Conservation (phyloP, 1,140 invertebrate genomes). For the Drosophila sproati region DNA sequence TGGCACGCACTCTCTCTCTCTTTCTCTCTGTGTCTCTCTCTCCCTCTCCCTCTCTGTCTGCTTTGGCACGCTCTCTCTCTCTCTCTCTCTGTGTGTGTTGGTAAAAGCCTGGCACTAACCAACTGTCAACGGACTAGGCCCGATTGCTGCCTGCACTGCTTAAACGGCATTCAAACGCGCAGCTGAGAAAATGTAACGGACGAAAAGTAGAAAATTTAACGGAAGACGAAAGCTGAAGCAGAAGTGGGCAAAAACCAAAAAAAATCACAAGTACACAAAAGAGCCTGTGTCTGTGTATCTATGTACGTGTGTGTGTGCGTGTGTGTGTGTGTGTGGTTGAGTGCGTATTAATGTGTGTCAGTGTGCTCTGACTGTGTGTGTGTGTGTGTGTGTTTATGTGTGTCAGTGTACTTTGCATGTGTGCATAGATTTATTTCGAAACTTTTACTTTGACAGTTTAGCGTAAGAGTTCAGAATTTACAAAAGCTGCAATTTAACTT, state of each 20-base stretch:
- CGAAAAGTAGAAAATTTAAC: conserved; percentile 52
- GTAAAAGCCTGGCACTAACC: conserved; percentile 14
- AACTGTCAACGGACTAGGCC: conserved; percentile 43
- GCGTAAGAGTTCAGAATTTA: not conserved
- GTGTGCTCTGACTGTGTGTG: conserved; percentile 11
- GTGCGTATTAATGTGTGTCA: conserved; percentile 33
- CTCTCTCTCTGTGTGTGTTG: not conserved
- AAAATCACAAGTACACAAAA: conserved; percentile 56
- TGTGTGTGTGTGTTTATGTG: conserved; percentile 31
- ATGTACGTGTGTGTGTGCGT: conserved; percentile 26
- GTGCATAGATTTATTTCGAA: conserved; percentile 11
- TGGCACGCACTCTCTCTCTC: conserved; percentile 29
- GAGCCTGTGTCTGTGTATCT: conserved; percentile 33
- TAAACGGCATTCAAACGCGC: conserved; percentile 77
- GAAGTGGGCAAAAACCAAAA: conserved; percentile 54
- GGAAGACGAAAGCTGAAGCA: conserved; percentile 37
- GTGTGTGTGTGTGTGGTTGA: conserved; percentile 21
- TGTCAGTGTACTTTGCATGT: conserved; percentile 21
- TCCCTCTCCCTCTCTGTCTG: conserved; percentile 7
- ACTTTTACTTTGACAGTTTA: not conserved
- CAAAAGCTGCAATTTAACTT: not conserved
- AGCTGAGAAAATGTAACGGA: conserved; percentile 79
- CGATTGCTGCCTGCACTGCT: conserved; percentile 16
- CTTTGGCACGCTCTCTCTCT: conserved; percentile 6
- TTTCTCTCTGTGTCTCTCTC: conserved; percentile 1